Evolutionary conservation across 2,113 vertebrate genomes (phyloP).

Genomic region (Tachycineta bicolor): DNA sequence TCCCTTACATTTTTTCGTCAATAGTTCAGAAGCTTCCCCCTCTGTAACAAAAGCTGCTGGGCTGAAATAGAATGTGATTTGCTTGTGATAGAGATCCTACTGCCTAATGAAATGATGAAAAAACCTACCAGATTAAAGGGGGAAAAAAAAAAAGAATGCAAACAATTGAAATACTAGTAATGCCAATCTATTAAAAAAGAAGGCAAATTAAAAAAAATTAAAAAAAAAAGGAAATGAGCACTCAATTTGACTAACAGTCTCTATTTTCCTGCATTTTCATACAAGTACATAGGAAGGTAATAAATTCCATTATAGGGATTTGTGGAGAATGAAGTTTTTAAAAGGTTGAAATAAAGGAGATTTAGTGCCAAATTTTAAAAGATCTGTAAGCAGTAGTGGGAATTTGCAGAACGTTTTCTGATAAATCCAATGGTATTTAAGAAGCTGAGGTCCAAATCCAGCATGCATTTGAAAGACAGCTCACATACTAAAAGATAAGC

Average conservation of each 20-base stretch:
- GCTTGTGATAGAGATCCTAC: neutral
- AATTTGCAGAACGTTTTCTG: neutral
- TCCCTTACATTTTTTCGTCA: neutral
- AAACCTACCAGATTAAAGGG: neutral
- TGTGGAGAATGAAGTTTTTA: neutral
- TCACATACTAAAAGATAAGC: neutral
- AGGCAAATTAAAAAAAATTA: neutral
- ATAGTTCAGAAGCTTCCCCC: neutral
- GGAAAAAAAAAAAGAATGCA: neutral
- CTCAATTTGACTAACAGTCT: neutral
- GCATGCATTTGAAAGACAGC: neutral
- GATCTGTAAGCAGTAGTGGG: neutral
- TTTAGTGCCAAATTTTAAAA: neutral
- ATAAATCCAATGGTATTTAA: slow-evolving; percentile 26
- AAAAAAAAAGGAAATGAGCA: neutral
- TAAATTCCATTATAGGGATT: neutral
- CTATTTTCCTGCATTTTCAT: neutral
- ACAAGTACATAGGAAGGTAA: neutral
- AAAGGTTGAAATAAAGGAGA: neutral
- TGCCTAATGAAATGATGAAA: neutral
- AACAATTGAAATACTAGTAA: neutral
- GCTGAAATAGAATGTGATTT: neutral
- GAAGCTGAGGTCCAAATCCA: slow-evolving; percentile 13
- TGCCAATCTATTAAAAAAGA: neutral
- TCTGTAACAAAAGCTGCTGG: neutral